Evolutionary conservation across 2,113 vertebrate genomes (phyloP), one percentile per base, ranked within the genome.

Genomic region (Hippopotamus amphibius): DNA sequence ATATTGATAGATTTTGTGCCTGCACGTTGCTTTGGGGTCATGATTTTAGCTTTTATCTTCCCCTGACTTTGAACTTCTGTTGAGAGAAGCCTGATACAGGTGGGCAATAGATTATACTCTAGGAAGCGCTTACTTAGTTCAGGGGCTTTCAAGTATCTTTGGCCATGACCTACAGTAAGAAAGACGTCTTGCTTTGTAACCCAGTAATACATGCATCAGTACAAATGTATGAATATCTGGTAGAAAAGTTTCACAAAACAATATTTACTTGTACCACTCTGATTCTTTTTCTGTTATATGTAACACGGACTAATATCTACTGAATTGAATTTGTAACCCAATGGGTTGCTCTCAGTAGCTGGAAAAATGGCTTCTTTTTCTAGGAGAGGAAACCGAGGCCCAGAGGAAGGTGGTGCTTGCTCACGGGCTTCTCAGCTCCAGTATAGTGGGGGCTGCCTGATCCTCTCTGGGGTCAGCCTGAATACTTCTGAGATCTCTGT

Each of bases 401-500:
- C 15, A 17, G 26, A 79, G n/a, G 61, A 41, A 66, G 72, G 15
- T 74, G 72, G 72, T 19, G 7, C 46, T 91, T 61, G 28, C 72
- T 80, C 57, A 71, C 11, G 22, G 72, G 24, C 48, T 68, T 87
- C 71, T 21, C 16, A 46, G 71, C 55, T 65, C 61, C 6, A 37
- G 0, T 28, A 3, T 43, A 16, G 8, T 7, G 9, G 57, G 37
- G n/a, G 6, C 30, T 7, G 3, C 28, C 7, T 0, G 21, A 6
- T 37, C n/a, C 4, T 61, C 46, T 21, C 17, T 0, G 0, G 55
- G 53, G 4, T 80, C 79, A 43, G 55, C 43, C 53, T 53, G 12
- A 7, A 0, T 5, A 5, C 48, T 71, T 66, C n/a, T 13, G 1
- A 19, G 19, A 21, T 72, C 19, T 83, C 50, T 1, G 1, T 26